These are phyloP conservation scores for Mythimna albipuncta DNA, from an alignment of 2,888 invertebrate genomes.

Conservation along the genomic window DNA sequence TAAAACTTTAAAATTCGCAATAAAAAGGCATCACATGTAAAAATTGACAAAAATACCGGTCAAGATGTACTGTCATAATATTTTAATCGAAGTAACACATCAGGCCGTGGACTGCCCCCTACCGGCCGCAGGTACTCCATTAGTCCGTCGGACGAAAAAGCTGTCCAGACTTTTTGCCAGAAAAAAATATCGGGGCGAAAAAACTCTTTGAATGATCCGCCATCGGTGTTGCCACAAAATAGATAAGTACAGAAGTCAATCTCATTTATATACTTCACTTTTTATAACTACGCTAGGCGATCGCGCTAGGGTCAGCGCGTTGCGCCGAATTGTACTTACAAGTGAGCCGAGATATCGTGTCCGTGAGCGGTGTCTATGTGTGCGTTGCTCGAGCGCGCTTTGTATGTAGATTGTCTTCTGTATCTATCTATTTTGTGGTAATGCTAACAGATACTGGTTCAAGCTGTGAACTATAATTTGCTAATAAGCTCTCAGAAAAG, in stretches of 20 bases:
- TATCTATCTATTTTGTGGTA: conserved; percentile 31
- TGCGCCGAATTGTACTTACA: too few species aligned
- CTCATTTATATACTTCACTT: too few species aligned
- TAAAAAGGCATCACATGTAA: conserved; percentile 21
- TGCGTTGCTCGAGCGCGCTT: too few species aligned
- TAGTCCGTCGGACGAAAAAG: conserved; percentile 63
- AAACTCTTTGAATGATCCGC: conserved; percentile 67
- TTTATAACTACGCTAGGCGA: too few species aligned
- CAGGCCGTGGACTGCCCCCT: conserved; percentile 58
- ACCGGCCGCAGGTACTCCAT: conserved; percentile 57
- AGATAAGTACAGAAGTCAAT: too few species aligned
- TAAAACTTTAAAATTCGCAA: conserved; percentile 18
- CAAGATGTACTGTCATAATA: conserved; percentile 61
- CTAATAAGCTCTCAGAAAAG: conserved; percentile 59
- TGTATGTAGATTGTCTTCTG: too few species aligned
- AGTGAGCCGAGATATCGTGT: too few species aligned
- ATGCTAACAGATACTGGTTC: conserved; percentile 47
- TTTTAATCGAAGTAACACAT: conserved; percentile 67
- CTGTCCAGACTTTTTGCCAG: conserved; percentile 57
- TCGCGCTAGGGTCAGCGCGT: too few species aligned
- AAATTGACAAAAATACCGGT: conserved; percentile 20
- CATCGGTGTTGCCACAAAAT: conserved; percentile 56
- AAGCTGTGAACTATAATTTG: conserved; percentile 63
- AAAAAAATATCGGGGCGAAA: conserved; percentile 58
- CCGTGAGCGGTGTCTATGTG: too few species aligned